Base-by-base conservation (phyloP, 2,888 invertebrate genomes). In the Acanthopleura granulata region DNA sequence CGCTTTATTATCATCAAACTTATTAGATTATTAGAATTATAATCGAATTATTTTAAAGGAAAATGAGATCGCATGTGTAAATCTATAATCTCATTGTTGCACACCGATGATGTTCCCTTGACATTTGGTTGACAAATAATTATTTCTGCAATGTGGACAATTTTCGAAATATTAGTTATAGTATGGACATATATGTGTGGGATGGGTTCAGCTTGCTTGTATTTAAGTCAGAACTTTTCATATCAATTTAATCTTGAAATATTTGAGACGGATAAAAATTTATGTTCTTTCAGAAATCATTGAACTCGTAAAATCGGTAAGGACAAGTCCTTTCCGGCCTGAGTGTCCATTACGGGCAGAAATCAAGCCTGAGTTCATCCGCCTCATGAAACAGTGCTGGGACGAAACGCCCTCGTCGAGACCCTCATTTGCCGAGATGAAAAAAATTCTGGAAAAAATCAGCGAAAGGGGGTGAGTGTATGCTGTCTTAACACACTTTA, bases 311-410 rank as follows among this genome's bases (percentile, higher is more conserved):
- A 25, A 16, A 29, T 29, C 16, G 16, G 69, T 18, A 9, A 25
- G 25, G 69, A 18, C 25, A 16, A 25, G 6, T 1, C 71, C 71
- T 1, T 71, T 49, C 71, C 71, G 71, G n/a, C 71, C 71, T 6
- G 16, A 49, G 25, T 49, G 40, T 49, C 71, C 71, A 49, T 14
- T 16, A 30, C 3, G 14, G 49, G 15, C 40, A 49, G 25, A 14
- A 16, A 25, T 71, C 14, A 71, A 49, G 40, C 4, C 30, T 4
- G 40, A 49, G 1, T 49, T 71, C n/a, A 16, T 71, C n/a, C 18
- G 15, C 15, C n/a, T 49, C 3, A 71, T 71, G 71, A 71, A 14
- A n/a, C n/a, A n/a, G 18, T 71, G 71, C 25, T 71, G 71, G 71
- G 49, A 30, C 15, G 71, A 71, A 49, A 49, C n/a, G 1, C 71